Conservation (phyloP, 2,888 invertebrate genomes). For the Pheosia gnoma region DNA sequence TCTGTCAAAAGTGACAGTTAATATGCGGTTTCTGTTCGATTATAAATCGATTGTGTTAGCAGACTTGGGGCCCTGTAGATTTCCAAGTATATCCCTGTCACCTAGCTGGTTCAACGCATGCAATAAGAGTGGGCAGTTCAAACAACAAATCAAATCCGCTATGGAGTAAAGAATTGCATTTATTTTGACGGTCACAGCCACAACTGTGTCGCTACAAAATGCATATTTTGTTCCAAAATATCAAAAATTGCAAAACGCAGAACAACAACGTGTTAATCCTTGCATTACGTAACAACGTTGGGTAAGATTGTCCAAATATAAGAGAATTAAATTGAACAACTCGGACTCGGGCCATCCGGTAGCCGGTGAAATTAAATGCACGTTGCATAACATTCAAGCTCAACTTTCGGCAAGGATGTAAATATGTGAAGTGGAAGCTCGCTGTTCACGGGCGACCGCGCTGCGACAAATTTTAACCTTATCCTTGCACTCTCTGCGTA, state of each 20-base stretch:
- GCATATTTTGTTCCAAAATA: slow-evolving; percentile 61
- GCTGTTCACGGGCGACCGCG: slow-evolving; percentile 24
- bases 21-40: too few species aligned
- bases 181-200: slow-evolving; percentile 39
- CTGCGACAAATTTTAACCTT: background rate
- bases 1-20: too few species aligned
- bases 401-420: slow-evolving; percentile 56
- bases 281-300: slow-evolving; percentile 72
- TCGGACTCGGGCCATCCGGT: slow-evolving; percentile 55
- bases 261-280: slow-evolving; percentile 70
- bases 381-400: slow-evolving; percentile 57
- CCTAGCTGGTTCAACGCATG: background rate
- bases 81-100: background rate
- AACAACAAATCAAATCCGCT: slow-evolving; percentile 16
- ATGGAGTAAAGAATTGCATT: slow-evolving; percentile 54
- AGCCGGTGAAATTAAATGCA: slow-evolving; percentile 59
- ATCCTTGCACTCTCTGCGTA: background rate
- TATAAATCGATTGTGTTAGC: too few species aligned
- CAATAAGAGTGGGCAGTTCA: background rate
- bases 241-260: slow-evolving; percentile 73
- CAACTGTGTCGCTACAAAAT: slow-evolving; percentile 59
- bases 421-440: slow-evolving; percentile 33
- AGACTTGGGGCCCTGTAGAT: too few species aligned
- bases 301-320: slow-evolving; percentile 72
- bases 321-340: slow-evolving; percentile 62